Evolutionary conservation across 2,797 vertebrate genomes (phyloP), one percentile per base, ranked within the genome.

Genomic region (Adrianichthys oophorus): DNA sequence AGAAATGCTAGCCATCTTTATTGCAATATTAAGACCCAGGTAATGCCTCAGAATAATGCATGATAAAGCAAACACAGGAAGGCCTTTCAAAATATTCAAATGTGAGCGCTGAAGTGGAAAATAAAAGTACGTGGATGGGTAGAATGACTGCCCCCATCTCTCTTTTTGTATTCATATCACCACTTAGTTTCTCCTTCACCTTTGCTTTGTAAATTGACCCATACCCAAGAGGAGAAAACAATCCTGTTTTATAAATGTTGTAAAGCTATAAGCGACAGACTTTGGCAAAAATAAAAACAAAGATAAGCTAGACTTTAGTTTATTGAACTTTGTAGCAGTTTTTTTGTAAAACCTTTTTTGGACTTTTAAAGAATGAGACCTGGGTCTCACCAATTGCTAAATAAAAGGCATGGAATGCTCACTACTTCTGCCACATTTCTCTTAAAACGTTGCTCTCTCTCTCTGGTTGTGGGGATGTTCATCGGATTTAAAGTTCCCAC

Each of bases 1-100:
- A 75, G 76, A 75, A 81, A 86, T 87, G 72, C 67, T 72, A 72
- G 78, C 74, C 76, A 77, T 91, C 83, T 89, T 89, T 91, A 91
- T 91, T 87, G 83, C 82, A 18, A 77, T 74, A 84, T 87, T 87
- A 85, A 83, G 76, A 66, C 68, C 67, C 78, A 84, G 88, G 89
- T 90, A 87, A 89, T 90, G 87, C 83, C 68, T 87, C 79, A 87
- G 90, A 91, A 90, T 92, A 92, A 92, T 91, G 85, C 90, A 92
- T 93, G 90, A 89, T 91, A 91, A 92, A 88, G 88, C 89, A 90
- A 92, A 92, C 91, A 92, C 80, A 83, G 89, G 78, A 89, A 86
- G 86, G 89, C 81, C 90, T 92, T 90, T 91, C 79, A 86, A 87
- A 87, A 90, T 88, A 90, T 91, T 92, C 89, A 90, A 91, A 92